Conservation (phyloP, 53 echinoderm and acorn worm genomes). For the Hippasteria phrygiana region DNA sequence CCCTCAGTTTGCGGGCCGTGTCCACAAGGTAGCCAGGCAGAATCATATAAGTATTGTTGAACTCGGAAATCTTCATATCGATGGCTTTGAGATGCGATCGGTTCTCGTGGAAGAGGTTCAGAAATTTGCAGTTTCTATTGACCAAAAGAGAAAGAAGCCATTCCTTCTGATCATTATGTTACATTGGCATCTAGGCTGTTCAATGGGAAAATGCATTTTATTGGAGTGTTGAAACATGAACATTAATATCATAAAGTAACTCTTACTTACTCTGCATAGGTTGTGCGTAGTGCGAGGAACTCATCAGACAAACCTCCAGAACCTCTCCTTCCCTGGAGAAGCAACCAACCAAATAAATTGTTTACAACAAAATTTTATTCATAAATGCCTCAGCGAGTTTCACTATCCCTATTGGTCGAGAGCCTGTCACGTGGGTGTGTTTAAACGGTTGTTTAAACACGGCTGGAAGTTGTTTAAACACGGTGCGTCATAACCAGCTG, state of each 20-base stretch:
- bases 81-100: conserved; percentile 68
- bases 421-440: too few relatives aligned
- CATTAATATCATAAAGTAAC: neutral
- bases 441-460: too few relatives aligned
- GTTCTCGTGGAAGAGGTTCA: conserved; percentile 87
- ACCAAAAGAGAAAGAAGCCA: too few relatives aligned
- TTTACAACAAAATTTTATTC: too few relatives aligned
- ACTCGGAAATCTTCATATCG: conserved; percentile 82
- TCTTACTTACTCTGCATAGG: conserved; percentile 82
- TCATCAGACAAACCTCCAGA: conserved; percentile 92
- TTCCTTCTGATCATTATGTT: neutral
- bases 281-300: conserved; percentile 81
- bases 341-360: neutral
- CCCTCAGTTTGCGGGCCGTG: conserved; percentile 77
- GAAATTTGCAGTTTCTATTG: conserved; percentile 82
- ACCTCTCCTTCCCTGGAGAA: conserved; percentile 81
- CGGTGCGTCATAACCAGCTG: too few relatives aligned
- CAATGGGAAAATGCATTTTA: too few relatives aligned
- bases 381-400: too few relatives aligned
- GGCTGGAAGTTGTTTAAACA: too few relatives aligned
- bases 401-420: too few relatives aligned
- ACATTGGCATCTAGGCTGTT: too few relatives aligned
- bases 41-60: conserved; percentile 92
- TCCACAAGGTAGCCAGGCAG: conserved; percentile 84
- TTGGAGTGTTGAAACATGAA: too few relatives aligned